These are phyloP conservation scores for Myiozetetes cayanensis DNA, from an alignment of 2,113 vertebrate genomes.

Conservation along the genomic window DNA sequence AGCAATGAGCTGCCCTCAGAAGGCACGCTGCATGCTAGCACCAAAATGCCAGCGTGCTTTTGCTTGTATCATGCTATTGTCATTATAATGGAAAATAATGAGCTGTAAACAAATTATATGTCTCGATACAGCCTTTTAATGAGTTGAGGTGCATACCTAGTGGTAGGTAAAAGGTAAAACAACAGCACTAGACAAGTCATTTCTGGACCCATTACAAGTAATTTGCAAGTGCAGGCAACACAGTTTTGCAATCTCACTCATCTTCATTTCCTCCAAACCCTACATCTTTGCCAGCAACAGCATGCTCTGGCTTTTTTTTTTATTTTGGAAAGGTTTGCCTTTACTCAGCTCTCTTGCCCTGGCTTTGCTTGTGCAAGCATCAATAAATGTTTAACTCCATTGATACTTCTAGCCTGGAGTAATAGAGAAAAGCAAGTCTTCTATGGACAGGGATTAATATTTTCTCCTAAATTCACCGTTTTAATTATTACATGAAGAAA, in stretches of 20 bases:
- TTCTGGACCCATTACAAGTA: conserved; percentile 18
- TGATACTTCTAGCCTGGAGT: not conserved
- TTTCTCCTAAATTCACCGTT: not conserved
- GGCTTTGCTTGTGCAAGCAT: not conserved
- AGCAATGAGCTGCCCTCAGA: not conserved
- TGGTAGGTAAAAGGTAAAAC: conserved; percentile 51
- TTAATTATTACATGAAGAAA: not conserved
- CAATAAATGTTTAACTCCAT: not conserved
- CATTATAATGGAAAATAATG: not conserved
- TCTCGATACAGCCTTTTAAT: not conserved
- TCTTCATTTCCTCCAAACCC: not conserved
- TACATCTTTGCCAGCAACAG: not conserved
- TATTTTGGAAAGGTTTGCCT: not conserved
- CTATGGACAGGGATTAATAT: not conserved
- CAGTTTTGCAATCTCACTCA: conserved; percentile 15
- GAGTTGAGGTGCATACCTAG: not conserved
- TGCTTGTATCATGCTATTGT: not conserved
- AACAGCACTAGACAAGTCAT: conserved; percentile 23
- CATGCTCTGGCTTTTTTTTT: not conserved
- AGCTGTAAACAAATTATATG: conserved; percentile 12
- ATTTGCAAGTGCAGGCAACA: conserved; percentile 16
- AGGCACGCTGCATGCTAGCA: not conserved
- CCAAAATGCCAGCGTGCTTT: not conserved
- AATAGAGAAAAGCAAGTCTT: not conserved
- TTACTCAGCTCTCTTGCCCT: not conserved